Conservation (phyloP, 2,888 invertebrate species). For the Nymphalis polychloros region DNA sequence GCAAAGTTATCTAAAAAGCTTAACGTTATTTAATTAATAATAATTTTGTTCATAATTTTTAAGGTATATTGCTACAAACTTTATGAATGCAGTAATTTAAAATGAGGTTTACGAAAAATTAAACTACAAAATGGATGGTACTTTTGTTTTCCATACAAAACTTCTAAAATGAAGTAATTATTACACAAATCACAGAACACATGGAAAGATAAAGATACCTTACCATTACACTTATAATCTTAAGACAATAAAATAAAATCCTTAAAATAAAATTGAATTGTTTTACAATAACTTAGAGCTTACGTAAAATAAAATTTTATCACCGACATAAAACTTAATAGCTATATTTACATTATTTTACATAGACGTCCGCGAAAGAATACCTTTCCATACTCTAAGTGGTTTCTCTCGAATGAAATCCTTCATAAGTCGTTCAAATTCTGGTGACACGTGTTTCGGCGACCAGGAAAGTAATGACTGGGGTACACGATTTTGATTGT, state of each 20-base stretch:
- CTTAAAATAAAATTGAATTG: conserved; percentile 9
- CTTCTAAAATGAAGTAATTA: conserved; percentile 47
- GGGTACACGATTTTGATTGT: conserved; percentile 53
- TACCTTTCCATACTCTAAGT: conserved; percentile 56
- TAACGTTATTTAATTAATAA: too few relatives aligned
- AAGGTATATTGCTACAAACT: too few relatives aligned
- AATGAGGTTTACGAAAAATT: background rate
- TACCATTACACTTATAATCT: conserved; percentile 16
- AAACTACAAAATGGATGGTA: conserved; percentile 13
- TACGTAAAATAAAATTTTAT: background rate
- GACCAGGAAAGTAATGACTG: conserved; percentile 58
- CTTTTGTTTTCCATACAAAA: conserved; percentile 34
- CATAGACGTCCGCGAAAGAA: conserved; percentile 45
- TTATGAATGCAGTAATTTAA: background rate
- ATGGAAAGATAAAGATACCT: conserved; percentile 21
- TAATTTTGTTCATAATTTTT: too few relatives aligned
- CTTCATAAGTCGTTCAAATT: conserved; percentile 53
- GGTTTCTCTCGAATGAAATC: conserved; percentile 60
- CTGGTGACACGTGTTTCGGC: conserved; percentile 54
- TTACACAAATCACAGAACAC: conserved; percentile 47
- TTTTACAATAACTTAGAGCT: background rate
- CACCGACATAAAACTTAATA: conserved; percentile 7
- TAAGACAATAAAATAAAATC: conserved; percentile 13
- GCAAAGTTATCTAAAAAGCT: too few relatives aligned
- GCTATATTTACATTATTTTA: conserved; percentile 16